Conservation (phyloP, 2,113 vertebrate genomes). For the Sardina pilchardus region DNA sequence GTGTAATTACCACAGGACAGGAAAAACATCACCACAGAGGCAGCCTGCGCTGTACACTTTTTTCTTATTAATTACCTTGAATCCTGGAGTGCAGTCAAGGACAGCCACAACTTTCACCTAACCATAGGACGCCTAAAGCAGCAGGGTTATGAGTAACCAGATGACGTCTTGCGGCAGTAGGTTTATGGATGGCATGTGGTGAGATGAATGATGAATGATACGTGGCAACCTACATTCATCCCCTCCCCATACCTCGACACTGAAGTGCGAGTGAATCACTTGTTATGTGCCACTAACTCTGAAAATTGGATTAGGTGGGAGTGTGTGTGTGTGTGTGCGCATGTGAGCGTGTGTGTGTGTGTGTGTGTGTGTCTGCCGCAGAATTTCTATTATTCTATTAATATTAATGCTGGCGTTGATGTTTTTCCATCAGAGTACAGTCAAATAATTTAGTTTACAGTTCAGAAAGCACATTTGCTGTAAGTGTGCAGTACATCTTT, state of each 20-base stretch:
- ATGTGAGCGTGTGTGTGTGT: no score
- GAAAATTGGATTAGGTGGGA: constrained; percentile 44
- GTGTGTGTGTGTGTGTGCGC: no score
- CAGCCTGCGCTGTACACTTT: not conserved
- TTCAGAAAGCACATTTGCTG: no score
- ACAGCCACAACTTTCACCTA: not conserved
- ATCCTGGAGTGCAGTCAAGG: not conserved
- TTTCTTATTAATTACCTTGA: not conserved
- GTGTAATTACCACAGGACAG: not conserved
- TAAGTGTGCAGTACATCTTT: no score
- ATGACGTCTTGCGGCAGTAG: no score
- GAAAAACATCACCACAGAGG: not conserved
- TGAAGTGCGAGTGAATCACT: not conserved
- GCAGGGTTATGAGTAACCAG: not conserved
- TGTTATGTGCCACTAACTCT: constrained; percentile 50
- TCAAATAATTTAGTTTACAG: no score
- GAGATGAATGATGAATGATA: not conserved
- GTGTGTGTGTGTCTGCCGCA: no score
- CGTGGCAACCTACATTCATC: not conserved
- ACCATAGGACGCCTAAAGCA: not conserved
- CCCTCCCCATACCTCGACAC: not conserved
- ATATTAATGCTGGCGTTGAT: no score
- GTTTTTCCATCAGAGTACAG: no score
- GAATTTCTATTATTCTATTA: no score
- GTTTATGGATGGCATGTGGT: not conserved